phyloP scores from a whole-genome alignment of 2,888 invertebrate genomes.

The Anthophora plumipes region DNA sequence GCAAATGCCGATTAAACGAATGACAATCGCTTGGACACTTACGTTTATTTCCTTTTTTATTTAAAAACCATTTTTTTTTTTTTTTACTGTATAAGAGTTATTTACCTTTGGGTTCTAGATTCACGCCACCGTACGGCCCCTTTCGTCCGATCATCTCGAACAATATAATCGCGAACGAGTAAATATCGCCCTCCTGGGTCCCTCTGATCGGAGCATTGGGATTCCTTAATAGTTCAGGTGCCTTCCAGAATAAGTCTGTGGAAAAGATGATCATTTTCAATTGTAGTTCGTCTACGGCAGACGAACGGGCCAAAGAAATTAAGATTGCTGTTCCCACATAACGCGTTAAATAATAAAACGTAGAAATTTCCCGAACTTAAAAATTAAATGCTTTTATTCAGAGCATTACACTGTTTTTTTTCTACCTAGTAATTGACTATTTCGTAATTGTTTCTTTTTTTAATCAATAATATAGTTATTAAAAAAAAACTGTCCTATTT shows the following conservation, averaged over 20 bases:
- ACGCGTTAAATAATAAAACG: too few species aligned
- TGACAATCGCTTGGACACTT: conserved; percentile 8
- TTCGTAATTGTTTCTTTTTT: too few species aligned
- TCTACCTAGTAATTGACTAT: too few species aligned
- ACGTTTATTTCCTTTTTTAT: not conserved
- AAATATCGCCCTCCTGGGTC: conserved; percentile 96
- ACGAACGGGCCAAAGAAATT: too few species aligned
- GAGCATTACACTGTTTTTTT: too few species aligned
- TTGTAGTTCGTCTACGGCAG: too few species aligned
- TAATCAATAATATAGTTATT: too few species aligned
- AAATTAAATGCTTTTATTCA: too few species aligned
- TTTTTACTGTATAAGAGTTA: not conserved
- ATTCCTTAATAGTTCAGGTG: conserved; percentile 95
- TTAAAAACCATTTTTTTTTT: too few species aligned
- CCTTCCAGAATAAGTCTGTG: conserved; percentile 96
- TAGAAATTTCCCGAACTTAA: too few species aligned
- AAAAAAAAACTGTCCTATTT: too few species aligned
- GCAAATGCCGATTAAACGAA: conserved; percentile 62
- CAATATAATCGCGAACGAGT: conserved; percentile 97
- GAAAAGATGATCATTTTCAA: not conserved
- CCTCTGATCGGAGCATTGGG: conserved; percentile 89
- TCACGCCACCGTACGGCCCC: conserved; percentile 94
- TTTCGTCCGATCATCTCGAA: conserved; percentile 96
- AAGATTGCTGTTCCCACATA: too few species aligned
- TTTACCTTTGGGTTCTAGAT: conserved; percentile 93